These are phyloP conservation scores for Hypomecis punctinalis DNA, from an alignment of 2,888 invertebrate species.

Conservation along the genomic window DNA sequence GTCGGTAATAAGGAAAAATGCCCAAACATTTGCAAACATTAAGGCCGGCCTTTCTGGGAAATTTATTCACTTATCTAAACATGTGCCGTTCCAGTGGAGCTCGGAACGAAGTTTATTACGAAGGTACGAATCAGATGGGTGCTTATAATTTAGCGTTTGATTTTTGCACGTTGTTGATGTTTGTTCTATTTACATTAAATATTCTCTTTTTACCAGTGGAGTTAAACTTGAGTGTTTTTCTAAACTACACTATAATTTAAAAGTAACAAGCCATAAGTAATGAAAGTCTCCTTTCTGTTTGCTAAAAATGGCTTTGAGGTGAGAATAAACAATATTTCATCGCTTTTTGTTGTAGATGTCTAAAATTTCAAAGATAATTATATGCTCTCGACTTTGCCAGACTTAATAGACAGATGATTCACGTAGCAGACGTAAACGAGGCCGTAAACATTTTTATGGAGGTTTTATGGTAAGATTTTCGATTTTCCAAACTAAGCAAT, in stretches of 20 bases:
- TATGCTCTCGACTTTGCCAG: too few relatives aligned
- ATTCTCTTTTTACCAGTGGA: too few relatives aligned
- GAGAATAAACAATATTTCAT: too few relatives aligned
- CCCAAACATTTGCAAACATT: slow-evolving; percentile 39
- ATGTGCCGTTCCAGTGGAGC: slow-evolving; percentile 29
- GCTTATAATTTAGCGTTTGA: slow-evolving; percentile 18
- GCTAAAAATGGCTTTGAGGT: too few relatives aligned
- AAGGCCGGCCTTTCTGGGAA: slow-evolving; percentile 36
- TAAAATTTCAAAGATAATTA: too few relatives aligned
- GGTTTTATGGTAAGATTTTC: not conserved
- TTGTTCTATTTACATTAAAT: not conserved
- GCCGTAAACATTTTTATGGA: not conserved
- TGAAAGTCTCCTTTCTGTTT: too few relatives aligned
- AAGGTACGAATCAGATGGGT: slow-evolving; percentile 26
- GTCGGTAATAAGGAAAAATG: slow-evolving; percentile 44
- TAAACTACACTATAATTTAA: too few relatives aligned
- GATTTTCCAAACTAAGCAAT: not conserved
- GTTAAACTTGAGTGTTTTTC: too few relatives aligned
- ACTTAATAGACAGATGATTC: too few relatives aligned
- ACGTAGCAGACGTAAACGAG: too few relatives aligned
- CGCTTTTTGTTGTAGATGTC: too few relatives aligned
- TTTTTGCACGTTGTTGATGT: slow-evolving; percentile 13
- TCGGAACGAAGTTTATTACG: slow-evolving; percentile 25
- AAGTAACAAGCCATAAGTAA: too few relatives aligned
- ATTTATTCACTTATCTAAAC: slow-evolving; percentile 39